phyloP scores from a whole-genome alignment of 2,888 invertebrate species.

The Brachypterus glaber region DNA sequence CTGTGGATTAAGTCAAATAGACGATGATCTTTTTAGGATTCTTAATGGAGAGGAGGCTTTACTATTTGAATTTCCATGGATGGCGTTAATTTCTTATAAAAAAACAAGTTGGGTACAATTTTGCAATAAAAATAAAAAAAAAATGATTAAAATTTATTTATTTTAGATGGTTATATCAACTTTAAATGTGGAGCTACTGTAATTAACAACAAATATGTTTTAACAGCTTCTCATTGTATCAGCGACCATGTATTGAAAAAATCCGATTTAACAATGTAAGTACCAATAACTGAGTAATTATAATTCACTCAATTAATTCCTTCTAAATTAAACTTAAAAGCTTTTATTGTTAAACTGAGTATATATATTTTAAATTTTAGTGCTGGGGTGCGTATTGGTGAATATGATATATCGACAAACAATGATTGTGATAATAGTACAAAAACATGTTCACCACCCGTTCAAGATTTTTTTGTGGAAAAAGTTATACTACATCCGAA shows the following conservation, averaged over 20 bases:
- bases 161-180: no score
- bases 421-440: constrained; percentile 40
- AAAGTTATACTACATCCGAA: constrained; percentile 44
- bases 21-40: constrained; percentile 44
- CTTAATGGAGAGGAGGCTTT: constrained; percentile 51
- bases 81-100: constrained; percentile 56
- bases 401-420: constrained; percentile 44
- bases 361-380: no score
- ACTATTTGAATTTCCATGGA: constrained; percentile 64
- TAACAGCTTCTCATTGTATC: constrained; percentile 53
- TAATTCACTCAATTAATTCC: no score
- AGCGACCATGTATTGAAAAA: no score
- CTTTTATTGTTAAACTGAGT: no score
- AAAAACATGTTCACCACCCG: constrained; percentile 38
- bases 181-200: constrained; percentile 45
- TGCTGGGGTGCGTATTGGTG: constrained; percentile 53
- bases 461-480: constrained; percentile 46
- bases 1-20: no score
- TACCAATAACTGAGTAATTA: no score
- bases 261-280: no score
- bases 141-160: no score
- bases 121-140: no score
- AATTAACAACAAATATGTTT: constrained; percentile 46
- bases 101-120: no score
- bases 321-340: no score